These are phyloP conservation scores for Fopius arisanus DNA, from an alignment of 1,140 invertebrate species.

Conservation along the genomic window DNA sequence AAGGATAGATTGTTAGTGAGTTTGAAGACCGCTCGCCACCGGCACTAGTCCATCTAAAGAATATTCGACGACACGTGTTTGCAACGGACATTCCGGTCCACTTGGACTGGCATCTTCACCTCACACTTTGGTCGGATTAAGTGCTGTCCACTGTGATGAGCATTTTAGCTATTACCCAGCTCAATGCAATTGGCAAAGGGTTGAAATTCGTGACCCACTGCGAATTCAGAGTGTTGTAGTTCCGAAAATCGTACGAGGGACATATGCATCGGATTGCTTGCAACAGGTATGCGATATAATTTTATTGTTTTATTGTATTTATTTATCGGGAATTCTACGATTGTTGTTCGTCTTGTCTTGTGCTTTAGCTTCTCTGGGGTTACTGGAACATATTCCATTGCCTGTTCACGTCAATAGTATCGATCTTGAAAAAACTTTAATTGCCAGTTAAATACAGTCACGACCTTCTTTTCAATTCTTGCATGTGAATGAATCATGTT, in stretches of 20 bases:
- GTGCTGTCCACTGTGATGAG: no score
- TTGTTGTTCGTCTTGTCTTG: no score
- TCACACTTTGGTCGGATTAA: no score
- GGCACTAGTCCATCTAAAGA: neutral
- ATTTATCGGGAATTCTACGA: neutral
- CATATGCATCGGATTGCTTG: neutral
- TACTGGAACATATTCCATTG: neutral
- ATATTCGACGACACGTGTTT: neutral
- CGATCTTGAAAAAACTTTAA: neutral
- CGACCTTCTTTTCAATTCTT: neutral
- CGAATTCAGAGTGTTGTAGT: neutral
- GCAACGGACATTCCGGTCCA: neutral
- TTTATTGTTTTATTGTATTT: neutral
- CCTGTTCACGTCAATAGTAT: neutral
- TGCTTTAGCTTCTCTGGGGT: neutral
- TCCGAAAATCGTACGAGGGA: neutral
- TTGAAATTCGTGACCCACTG: neutral
- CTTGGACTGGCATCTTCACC: no score
- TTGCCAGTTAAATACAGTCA: neutral
- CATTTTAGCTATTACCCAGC: no score
- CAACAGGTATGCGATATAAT: slow-evolving; percentile 12
- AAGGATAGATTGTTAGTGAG: neutral
- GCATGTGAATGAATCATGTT: neutral
- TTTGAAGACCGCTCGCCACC: neutral
- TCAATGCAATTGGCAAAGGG: neutral